Conservation (phyloP, 2,113 vertebrate genomes). For the Ptilorrhoa leucosticta region DNA sequence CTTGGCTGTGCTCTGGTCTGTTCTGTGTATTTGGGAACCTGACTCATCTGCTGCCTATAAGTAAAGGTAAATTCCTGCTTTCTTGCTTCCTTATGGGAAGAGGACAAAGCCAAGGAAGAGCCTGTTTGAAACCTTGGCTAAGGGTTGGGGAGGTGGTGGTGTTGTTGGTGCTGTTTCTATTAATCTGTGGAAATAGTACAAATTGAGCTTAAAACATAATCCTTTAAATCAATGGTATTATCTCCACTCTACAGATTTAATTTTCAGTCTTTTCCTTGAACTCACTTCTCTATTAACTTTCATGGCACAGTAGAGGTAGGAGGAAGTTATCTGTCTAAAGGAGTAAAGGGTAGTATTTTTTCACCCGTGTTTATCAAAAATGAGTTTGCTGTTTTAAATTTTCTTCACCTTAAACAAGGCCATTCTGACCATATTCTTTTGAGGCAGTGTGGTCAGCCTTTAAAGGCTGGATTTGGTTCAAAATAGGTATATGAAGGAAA, state of each 20-base stretch:
- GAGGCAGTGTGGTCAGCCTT: background rate
- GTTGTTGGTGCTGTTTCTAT: background rate
- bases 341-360: background rate
- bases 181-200: background rate
- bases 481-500: background rate
- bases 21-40: background rate
- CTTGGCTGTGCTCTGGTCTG: background rate
- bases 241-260: background rate
- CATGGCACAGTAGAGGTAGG: background rate
- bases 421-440: background rate
- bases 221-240: fast-evolving
- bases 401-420: background rate
- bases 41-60: background rate
- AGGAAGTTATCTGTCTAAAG: background rate
- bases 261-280: background rate
- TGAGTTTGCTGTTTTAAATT: background rate
- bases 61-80: background rate
- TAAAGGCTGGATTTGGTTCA: background rate
- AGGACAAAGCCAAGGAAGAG: background rate
- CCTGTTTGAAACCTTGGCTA: background rate
- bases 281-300: background rate
- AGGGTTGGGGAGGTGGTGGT: background rate
- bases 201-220: background rate
- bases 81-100: background rate
- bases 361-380: background rate